Evolutionary conservation across 1,140 invertebrate species (phyloP), one percentile per base, ranked within the genome.

Genomic region (Meteorus sp.): DNA sequence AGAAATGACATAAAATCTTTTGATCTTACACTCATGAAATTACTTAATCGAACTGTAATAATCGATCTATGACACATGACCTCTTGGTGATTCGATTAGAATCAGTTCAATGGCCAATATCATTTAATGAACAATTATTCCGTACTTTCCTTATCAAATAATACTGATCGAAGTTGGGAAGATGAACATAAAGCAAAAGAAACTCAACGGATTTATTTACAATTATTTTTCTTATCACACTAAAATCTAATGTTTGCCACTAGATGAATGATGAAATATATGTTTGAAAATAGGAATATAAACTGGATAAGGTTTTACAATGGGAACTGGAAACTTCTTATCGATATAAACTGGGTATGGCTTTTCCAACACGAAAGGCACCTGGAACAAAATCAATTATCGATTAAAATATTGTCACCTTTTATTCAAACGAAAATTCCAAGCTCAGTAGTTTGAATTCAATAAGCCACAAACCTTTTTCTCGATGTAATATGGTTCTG

Each of bases 211-310:
- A n/a, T n/a, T n/a, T n/a, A n/a, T n/a, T n/a, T n/a, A n/a, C n/a
- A n/a, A n/a, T n/a, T n/a, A n/a, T n/a, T n/a, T n/a, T n/a, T n/a
- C n/a, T n/a, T n/a, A n/a, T n/a, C n/a, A n/a, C n/a, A n/a, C n/a
- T n/a, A n/a, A n/a, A n/a, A n/a, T n/a, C n/a, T 41, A 44, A 9
- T 33, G 31, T 19, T 52, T 39, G 23, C 27, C 27, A n/a, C n/a
- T n/a, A 29, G 74, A 74, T 47, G 84, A 83, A 70, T 88, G 85
- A 66, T 88, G 87, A 76, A 88, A 86, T 60, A 90, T 85, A 72
- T 90, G 88, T 74, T 89, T 90, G 80, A 89, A 91, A 31, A 90
- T 83, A n/a, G 88, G 89, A n/a, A 88, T 85, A 61, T 89, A 88
- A 59, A 90, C 88, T 11, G 88, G 82, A 73, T 90, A 89, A 17